A percentile compares a stretch with the other conserved stretches of the same genome.
Evolutionary conservation across 2,113 vertebrate species (phyloP).

Genomic region (Tympanuchus pallidicinctus): DNA sequence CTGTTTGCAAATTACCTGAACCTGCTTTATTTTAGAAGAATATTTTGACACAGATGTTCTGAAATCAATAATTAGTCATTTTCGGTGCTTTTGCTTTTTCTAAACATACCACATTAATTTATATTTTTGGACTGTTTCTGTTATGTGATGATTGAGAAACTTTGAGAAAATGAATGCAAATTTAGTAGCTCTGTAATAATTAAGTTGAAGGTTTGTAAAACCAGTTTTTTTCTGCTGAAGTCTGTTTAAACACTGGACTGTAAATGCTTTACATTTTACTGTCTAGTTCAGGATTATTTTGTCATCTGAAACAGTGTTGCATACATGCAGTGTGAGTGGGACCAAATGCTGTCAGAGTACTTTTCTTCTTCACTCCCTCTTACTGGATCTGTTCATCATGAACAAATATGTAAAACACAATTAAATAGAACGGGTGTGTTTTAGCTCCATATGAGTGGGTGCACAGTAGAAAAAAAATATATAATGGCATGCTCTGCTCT

Average conservation of each 20-base stretch:
- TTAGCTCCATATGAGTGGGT: background rate
- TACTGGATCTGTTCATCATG: background rate
- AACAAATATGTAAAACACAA: background rate
- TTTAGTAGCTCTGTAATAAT: background rate
- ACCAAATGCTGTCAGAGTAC: background rate
- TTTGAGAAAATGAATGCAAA: background rate
- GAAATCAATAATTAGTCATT: background rate
- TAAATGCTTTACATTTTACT: background rate
- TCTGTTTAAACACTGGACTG: background rate
- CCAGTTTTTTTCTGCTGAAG: background rate
- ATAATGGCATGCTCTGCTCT: background rate
- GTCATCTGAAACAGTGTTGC: background rate
- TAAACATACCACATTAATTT: background rate
- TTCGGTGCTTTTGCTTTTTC: background rate
- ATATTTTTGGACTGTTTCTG: background rate
- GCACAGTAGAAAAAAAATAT: rapidly evolving
- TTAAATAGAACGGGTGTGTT: background rate
- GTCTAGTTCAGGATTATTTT: background rate
- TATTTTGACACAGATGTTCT: constrained; percentile 1
- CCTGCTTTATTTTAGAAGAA: constrained; percentile 14
- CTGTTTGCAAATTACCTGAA: constrained; percentile 10
- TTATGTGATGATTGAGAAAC: background rate
- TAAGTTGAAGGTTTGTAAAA: background rate
- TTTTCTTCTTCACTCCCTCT: background rate
- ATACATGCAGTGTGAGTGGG: background rate